These are phyloP conservation scores for Anthonomus grandis DNA, from an alignment of 1,140 invertebrate genomes.

Conservation along the genomic window DNA sequence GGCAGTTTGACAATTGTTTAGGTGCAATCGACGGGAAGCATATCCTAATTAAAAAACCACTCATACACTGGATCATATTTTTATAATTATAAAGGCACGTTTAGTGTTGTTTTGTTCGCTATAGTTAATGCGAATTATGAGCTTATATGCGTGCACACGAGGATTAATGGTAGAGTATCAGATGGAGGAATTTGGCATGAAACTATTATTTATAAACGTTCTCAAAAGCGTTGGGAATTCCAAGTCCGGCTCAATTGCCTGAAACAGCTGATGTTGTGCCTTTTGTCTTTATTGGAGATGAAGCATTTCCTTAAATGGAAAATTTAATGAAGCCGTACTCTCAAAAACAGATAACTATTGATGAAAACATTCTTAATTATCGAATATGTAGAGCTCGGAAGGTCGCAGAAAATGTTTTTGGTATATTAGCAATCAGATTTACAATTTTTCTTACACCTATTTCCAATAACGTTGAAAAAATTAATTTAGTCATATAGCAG, in stretches of 20 bases:
- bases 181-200: constrained; percentile 32
- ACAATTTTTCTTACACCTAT: constrained; percentile 39
- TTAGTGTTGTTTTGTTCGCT: constrained; percentile 46
- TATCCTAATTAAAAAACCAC: constrained; percentile 24
- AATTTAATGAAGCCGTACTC: constrained; percentile 52
- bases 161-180: constrained; percentile 46
- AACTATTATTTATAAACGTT: not conserved
- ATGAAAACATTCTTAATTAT: constrained; percentile 23
- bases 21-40: constrained; percentile 49
- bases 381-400: constrained; percentile 20
- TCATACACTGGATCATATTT: constrained; percentile 32
- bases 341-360: constrained; percentile 32
- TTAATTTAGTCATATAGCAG: constrained; percentile 38
- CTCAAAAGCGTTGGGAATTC: constrained; percentile 13
- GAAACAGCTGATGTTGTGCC: constrained; percentile 29
- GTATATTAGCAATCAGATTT: constrained; percentile 8
- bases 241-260: not conserved
- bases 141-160: constrained; percentile 49
- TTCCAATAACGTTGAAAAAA: constrained; percentile 41
- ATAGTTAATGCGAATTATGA: constrained; percentile 47
- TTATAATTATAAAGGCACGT: constrained; percentile 49
- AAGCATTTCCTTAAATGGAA: constrained; percentile 48
- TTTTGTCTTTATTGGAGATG: constrained; percentile 50
- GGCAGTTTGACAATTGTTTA: constrained; percentile 47
- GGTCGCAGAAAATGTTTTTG: too few relatives aligned